These are phyloP conservation scores for Drosophila mercatorum DNA, from an alignment of 2,888 invertebrate genomes.

Conservation along the genomic window DNA sequence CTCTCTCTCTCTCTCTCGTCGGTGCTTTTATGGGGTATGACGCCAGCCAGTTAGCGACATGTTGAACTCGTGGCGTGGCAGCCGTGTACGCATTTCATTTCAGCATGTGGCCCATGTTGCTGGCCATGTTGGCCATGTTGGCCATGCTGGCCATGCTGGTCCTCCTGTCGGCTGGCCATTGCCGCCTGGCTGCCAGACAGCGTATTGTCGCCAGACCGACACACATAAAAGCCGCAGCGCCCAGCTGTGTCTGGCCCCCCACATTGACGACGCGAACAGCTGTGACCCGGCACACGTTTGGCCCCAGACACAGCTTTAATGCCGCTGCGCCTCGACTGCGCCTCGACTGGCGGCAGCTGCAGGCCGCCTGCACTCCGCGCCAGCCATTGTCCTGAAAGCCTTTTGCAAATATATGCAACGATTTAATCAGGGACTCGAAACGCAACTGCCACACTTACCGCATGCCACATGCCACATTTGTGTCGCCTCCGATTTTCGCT, in stretches of 20 bases:
- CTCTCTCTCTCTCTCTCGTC: background rate
- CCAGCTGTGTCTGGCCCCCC: constrained; percentile 32
- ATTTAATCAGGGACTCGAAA: constrained; percentile 20
- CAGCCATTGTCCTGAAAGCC: constrained; percentile 3
- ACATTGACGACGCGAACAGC: constrained; percentile 34
- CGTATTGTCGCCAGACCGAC: constrained; percentile 58
- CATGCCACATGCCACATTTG: constrained; percentile 22
- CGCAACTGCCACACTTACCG: constrained; percentile 7
- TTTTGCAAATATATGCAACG: constrained; percentile 29
- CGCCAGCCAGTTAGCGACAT: constrained; percentile 38
- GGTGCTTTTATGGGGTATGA: constrained; percentile 29
- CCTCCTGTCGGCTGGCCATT: constrained; percentile 1
- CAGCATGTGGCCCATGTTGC: constrained; percentile 30
- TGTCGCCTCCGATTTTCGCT: constrained; percentile 6
- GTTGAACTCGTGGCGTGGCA: constrained; percentile 47
- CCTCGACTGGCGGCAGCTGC: constrained; percentile 5
- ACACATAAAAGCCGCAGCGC: constrained; percentile 47
- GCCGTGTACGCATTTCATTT: constrained; percentile 44
- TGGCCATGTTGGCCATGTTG: background rate
- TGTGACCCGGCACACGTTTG: constrained; percentile 21
- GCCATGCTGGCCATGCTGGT: background rate
- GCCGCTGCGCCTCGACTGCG: too few relatives aligned
- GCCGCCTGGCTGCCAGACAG: constrained; percentile 41
- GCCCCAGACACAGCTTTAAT: constrained; percentile 19
- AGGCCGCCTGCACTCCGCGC: constrained; percentile 3